Conservation (phyloP, 2,113 vertebrate genomes). For the Nipponia nippon region DNA sequence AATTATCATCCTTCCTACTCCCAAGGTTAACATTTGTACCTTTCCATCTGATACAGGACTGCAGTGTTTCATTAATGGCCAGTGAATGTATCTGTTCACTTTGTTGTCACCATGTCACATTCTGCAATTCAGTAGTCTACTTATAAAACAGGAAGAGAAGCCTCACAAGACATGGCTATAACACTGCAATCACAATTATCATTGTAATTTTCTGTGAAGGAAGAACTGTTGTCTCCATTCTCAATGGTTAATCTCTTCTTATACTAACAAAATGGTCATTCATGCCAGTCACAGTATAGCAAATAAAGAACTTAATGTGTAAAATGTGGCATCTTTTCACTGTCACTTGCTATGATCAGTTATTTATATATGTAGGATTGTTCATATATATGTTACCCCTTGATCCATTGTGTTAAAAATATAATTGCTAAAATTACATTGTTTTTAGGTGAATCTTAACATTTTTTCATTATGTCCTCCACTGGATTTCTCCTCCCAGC, state of each 20-base stretch:
- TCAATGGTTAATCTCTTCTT: background rate
- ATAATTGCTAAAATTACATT: background rate
- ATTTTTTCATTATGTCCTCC: background rate
- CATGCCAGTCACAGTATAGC: background rate
- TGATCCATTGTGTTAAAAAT: background rate
- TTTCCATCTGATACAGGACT: background rate
- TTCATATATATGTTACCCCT: background rate
- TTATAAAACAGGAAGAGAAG: background rate
- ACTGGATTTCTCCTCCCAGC: background rate
- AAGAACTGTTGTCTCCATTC: background rate
- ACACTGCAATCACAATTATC: background rate
- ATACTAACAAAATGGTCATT: background rate
- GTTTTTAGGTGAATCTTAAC: background rate
- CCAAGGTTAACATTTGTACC: background rate
- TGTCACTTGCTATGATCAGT: background rate
- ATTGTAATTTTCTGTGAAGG: background rate
- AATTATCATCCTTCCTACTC: background rate
- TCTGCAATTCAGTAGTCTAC: background rate
- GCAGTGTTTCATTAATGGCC: background rate
- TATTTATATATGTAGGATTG: background rate
- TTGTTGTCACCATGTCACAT: background rate
- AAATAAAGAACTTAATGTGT: background rate
- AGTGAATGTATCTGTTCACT: background rate
- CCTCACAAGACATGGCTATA: background rate
- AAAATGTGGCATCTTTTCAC: background rate